Percentiles rank a stretch among this genome's conserved stretches.
Evolutionary conservation across 2,888 invertebrate species (phyloP).

Genomic region (Polyommatus icarus): DNA sequence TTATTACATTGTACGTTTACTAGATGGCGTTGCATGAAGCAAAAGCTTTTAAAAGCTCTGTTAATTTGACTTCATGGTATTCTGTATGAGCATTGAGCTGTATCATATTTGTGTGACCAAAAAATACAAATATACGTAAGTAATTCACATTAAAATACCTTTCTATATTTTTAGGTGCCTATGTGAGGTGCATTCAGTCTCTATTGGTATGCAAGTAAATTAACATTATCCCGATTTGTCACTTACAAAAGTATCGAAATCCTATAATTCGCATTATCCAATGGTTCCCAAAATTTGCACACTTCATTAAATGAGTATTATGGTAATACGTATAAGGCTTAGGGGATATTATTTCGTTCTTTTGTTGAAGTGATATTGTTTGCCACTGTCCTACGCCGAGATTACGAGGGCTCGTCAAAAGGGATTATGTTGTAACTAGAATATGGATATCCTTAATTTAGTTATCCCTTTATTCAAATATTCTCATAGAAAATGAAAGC

Average conservation of each 20-base stretch:
- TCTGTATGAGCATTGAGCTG: no score
- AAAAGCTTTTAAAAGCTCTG: neutral
- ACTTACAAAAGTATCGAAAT: neutral
- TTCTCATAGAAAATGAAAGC: conserved; percentile 3
- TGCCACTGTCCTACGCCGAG: conserved; percentile 17
- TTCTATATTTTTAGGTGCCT: neutral
- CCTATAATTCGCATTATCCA: neutral
- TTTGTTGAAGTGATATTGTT: conserved; percentile 15
- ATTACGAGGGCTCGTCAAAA: neutral
- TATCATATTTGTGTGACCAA: no score
- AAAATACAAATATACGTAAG: no score
- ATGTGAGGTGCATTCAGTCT: no score
- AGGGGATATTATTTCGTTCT: neutral
- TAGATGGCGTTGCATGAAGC: conserved; percentile 6
- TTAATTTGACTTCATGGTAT: no score
- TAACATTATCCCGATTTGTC: neutral
- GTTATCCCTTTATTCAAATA: neutral
- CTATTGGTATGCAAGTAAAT: no score
- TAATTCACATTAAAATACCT: no score
- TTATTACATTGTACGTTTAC: neutral
- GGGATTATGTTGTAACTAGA: conserved; percentile 8
- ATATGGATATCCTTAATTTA: conserved; percentile 11
- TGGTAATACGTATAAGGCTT: neutral
- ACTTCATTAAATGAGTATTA: conserved; percentile 19
- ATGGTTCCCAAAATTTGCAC: conserved; percentile 13